Evolutionary conservation across 2,888 invertebrate genomes (phyloP), one percentile per base, ranked within the genome.

Genomic region (Drosophila incognita): DNA sequence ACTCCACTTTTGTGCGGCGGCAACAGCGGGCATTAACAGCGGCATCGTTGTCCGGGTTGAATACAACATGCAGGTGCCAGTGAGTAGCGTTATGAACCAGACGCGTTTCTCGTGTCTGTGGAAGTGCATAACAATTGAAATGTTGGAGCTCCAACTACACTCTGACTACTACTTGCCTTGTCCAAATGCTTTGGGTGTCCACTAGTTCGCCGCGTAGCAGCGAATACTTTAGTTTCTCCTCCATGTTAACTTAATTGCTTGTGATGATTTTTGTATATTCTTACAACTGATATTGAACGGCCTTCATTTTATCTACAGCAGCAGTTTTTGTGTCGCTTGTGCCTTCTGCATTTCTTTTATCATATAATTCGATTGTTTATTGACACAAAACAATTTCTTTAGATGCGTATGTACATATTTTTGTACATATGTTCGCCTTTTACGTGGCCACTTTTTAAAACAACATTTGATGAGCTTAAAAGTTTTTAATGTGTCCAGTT

Each of bases 31-130:
- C 69, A 95, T 94, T 70, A 95, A 93, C 56, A 96, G 92, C 15
- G 96, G 96, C 93, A 96, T 94, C 4, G 95, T 95, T 8, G 95
- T 95, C 71, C 96, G 93, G 10, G 95, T 94, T 0, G 95, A 95
- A 90, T 96, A 96, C 36, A 96, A 88, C 90, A 95, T 94, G 74
- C 95, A 94, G 11, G 95, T 95, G 5, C 96, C 96, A 58, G 94
- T 93, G 66, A 96, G 94, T 54, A 96, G 90, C 15, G 94, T 94
- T 15, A 94, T 83, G 72, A 95, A 94, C 95, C 95, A 95, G 83
- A 94, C 92, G 77, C 94, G 92, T 67, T 94, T 94, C 76, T 95
- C 95, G 75, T 92, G 92, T 72, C 94, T 94, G 72, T 18, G 90
- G 40, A 31, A 11, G 21, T 10, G 15, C 15, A 31, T 8, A n/a